Evolutionary conservation across 2,888 invertebrate genomes (phyloP).

Genomic region (Drosophila sordidapex): DNA sequence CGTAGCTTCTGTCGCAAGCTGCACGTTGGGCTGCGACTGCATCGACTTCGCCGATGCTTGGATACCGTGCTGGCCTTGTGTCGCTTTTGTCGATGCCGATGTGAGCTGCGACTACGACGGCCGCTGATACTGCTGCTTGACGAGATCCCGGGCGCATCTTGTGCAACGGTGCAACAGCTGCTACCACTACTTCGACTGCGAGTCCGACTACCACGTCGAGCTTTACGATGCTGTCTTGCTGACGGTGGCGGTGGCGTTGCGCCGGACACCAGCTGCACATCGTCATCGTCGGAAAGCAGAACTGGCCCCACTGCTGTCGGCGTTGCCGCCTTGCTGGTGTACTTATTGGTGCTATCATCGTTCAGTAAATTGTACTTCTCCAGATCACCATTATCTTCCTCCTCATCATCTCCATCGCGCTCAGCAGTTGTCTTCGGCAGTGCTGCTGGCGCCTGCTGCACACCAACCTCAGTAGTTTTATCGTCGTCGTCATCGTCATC

Average conservation of each 20-base stretch:
- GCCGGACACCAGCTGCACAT: constrained; percentile 69
- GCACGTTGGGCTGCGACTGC: constrained; percentile 35
- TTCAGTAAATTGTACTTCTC: constrained; percentile 69
- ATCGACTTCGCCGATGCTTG: constrained; percentile 41
- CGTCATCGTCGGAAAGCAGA: constrained; percentile 77
- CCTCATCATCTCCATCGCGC: constrained; percentile 44
- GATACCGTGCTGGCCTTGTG: constrained; percentile 31
- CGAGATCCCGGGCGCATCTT: constrained; percentile 34
- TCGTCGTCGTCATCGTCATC: constrained; percentile 76
- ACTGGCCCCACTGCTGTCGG: constrained; percentile 42
- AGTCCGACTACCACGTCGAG: constrained; percentile 43
- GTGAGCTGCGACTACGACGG: constrained; percentile 50
- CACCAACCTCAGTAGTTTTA: constrained; percentile 51
- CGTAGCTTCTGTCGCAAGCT: constrained; percentile 32
- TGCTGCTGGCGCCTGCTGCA: constrained; percentile 5
- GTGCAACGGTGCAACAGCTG: constrained; percentile 37
- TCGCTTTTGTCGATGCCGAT: constrained; percentile 33
- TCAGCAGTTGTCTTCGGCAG: constrained; percentile 3
- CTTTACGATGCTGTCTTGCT: constrained; percentile 41
- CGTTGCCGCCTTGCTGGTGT: constrained; percentile 45
- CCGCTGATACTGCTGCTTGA: constrained; percentile 44
- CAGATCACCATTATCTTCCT: constrained; percentile 56
- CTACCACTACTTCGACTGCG: constrained; percentile 60
- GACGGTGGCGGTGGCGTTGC: constrained; percentile 15
- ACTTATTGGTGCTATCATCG: constrained; percentile 70